Evolutionary conservation across 2,797 vertebrate species (phyloP).

Genomic region (Liparis tanakae): DNA sequence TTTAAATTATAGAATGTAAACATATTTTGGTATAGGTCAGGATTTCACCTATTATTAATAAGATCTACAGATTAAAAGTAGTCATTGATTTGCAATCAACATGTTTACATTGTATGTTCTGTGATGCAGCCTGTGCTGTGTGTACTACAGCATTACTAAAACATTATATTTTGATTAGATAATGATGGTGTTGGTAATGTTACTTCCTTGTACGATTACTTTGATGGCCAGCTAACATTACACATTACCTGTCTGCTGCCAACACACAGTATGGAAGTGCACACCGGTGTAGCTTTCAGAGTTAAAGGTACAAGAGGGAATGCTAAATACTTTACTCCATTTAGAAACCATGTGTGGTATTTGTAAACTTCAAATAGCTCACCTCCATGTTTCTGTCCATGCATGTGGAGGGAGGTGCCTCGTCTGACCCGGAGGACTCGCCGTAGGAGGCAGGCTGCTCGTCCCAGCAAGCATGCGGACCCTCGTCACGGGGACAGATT

Average conservation of each 20-base stretch:
- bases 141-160: background rate
- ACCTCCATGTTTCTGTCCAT: conserved; percentile 81
- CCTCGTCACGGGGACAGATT: conserved; percentile 47
- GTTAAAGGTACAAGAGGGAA: background rate
- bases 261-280: background rate
- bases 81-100: background rate
- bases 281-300: background rate
- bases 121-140: background rate
- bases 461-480: conserved; percentile 63
- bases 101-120: background rate
- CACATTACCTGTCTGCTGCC: background rate
- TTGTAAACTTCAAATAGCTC: conserved; percentile 52
- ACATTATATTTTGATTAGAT: background rate
- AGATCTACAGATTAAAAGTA: background rate
- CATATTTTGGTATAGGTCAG: background rate
- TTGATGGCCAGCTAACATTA: background rate
- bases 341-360: conserved; percentile 3
- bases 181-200: background rate
- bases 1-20: background rate
- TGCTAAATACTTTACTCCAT: background rate
- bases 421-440: conserved; percentile 67
- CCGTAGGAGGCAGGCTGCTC: conserved; percentile 42
- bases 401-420: conserved; percentile 70
- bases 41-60: background rate
- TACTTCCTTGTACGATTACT: background rate